phyloP scores from a whole-genome alignment of 2,888 invertebrate species.

The Pristionchus maxplancki region DNA sequence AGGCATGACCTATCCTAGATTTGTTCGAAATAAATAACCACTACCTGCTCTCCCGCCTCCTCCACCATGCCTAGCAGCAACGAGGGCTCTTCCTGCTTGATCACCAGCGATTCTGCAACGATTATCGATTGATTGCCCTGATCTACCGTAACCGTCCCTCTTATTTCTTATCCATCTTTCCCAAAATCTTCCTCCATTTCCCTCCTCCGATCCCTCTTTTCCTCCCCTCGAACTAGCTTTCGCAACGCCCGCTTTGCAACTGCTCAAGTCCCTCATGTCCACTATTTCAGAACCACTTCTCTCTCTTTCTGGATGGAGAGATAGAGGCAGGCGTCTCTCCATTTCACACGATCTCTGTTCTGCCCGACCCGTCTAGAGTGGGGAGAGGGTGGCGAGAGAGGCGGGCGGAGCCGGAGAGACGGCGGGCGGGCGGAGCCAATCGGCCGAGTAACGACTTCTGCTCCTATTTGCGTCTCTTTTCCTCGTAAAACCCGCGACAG shows the following conservation, averaged over 20 bases:
- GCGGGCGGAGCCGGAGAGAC: not conserved
- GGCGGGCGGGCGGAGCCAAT: not conserved
- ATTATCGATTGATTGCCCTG: not conserved
- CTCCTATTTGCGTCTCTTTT: constrained; percentile 45
- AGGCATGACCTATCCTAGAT: no score
- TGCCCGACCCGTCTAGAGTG: not conserved
- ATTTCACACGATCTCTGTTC: not conserved
- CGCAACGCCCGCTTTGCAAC: not conserved
- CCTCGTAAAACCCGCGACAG: constrained; percentile 14
- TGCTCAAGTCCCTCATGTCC: constrained; percentile 18
- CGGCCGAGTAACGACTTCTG: constrained; percentile 36
- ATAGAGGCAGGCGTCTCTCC: not conserved
- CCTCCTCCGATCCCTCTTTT: constrained; percentile 1
- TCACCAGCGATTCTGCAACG: not conserved
- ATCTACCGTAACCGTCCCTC: not conserved
- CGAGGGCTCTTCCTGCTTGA: constrained; percentile 13
- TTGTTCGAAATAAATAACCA: no score
- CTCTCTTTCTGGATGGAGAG: not conserved
- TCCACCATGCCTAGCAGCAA: not conserved
- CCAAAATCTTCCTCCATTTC: not conserved
- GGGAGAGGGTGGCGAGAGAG: not conserved
- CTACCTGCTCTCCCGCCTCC: no score
- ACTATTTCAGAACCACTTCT: constrained; percentile 45
- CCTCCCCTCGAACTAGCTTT: not conserved
- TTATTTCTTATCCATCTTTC: not conserved